Percentiles rank a stretch among this genome's conserved stretches.
These are phyloP conservation scores for Eupithecia dodoneata DNA, from an alignment of 2,888 invertebrate genomes.

Conservation along the genomic window DNA sequence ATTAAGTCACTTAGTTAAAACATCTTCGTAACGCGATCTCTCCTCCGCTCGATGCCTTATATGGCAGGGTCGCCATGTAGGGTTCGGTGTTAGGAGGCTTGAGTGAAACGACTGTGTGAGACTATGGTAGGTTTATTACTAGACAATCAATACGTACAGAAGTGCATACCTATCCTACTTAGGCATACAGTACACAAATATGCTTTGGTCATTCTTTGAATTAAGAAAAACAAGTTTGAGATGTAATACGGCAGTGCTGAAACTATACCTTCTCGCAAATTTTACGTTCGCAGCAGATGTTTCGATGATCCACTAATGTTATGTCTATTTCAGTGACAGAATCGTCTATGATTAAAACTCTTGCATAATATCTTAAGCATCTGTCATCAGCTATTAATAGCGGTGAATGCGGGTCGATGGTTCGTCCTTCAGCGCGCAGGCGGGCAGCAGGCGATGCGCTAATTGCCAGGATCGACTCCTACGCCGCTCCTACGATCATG, in stretches of 20 bases:
- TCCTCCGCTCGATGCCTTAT: too few relatives aligned
- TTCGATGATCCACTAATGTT: slow-evolving; percentile 2
- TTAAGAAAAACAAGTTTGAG: slow-evolving; percentile 1
- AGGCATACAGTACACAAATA: too few relatives aligned
- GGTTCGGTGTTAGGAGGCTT: too few relatives aligned
- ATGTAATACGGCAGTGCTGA: neutral
- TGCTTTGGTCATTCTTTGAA: neutral
- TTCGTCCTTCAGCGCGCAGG: slow-evolving; percentile 36
- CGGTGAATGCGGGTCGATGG: slow-evolving; percentile 34
- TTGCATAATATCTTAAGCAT: slow-evolving; percentile 38
- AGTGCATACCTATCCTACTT: too few relatives aligned
- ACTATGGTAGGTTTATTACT: too few relatives aligned
- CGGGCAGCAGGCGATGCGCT: slow-evolving; percentile 25
- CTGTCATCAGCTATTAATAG: slow-evolving; percentile 47
- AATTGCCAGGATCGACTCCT: slow-evolving; percentile 42
- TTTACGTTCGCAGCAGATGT: neutral
- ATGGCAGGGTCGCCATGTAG: too few relatives aligned
- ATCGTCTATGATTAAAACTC: slow-evolving; percentile 30
- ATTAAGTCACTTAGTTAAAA: too few relatives aligned
- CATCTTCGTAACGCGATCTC: too few relatives aligned
- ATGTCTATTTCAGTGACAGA: slow-evolving; percentile 3
- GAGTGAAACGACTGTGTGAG: too few relatives aligned
- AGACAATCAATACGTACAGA: too few relatives aligned
- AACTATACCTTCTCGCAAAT: neutral
- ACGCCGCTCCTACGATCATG: slow-evolving; percentile 33